Conservation (phyloP, 2,113 vertebrate genomes). For the Megaceryle torquata region DNA sequence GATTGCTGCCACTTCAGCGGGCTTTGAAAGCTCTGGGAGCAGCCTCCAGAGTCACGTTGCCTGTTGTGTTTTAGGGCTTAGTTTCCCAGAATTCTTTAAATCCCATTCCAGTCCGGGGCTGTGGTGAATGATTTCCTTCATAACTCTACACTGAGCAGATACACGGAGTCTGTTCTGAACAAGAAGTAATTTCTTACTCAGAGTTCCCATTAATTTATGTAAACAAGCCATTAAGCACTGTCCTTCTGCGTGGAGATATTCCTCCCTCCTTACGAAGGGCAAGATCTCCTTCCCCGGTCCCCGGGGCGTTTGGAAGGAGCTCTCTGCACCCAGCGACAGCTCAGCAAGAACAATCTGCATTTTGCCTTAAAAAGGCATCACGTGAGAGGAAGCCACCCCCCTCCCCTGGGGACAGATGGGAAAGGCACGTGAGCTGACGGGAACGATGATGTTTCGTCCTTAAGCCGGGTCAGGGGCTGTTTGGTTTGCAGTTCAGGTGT, state of each 20-base stretch:
- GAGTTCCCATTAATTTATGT: not conserved
- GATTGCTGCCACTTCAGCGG: not conserved
- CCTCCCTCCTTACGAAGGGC: not conserved
- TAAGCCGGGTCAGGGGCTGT: not conserved
- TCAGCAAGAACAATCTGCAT: not conserved
- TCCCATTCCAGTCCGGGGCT: not conserved
- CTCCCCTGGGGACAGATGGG: fast-evolving
- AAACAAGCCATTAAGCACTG: not conserved
- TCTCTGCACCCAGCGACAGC: not conserved
- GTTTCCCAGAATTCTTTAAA: not conserved
- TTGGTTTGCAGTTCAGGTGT: not conserved
- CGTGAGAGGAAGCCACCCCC: not conserved
- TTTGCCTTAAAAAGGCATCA: not conserved
- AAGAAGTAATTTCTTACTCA: not conserved
- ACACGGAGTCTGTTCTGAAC: not conserved
- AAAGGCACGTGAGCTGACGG: not conserved
- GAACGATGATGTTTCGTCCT: not conserved
- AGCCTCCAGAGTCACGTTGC: not conserved
- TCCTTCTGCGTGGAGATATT: not conserved
- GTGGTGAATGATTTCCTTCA: not conserved
- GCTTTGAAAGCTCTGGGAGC: not conserved
- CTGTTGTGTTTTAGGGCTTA: not conserved
- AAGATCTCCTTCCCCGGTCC: not conserved
- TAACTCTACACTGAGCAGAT: not conserved
- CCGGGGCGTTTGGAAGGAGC: not conserved